Evolutionary conservation across 2,888 invertebrate genomes (phyloP), one percentile per base, ranked within the genome.

Genomic region (Tetragonula carbonaria): DNA sequence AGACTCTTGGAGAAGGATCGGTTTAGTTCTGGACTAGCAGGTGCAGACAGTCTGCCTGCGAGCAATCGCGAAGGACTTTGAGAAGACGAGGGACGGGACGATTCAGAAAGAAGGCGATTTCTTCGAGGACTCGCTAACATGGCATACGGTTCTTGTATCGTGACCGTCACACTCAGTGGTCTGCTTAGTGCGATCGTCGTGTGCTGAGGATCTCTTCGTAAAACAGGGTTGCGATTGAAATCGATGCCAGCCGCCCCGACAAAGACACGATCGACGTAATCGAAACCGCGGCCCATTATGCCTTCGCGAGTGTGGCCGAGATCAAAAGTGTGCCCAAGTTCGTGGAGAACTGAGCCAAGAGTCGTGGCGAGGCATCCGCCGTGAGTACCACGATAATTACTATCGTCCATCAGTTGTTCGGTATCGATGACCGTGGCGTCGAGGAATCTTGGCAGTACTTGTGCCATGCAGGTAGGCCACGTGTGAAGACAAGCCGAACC

Each of bases 251-350:
- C 96, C 23, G 96, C 96, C 6, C 96, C 95, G n/a, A 96, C 95
- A 92, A 98, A 98, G 57, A 98, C 97, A 80, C 97, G 96, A 92
- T 97, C 96, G 76, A 98, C 96, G 90, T 97, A 97, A 94, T 98
- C 98, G 93, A 98, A 98, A 65, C 98, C 98, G 93, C 97, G 96
- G 65, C 98, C 98, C 99, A 99, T 99, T 81, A 99, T 97, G 28
- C 99, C 99, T 89, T 97, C 96, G 90, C 96, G 96, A 0, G 98
- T 97, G 93, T 99, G 99, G 0, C 98, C 99, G 80, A 99, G 96
- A 95, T 99, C 98, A 94, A 99, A 98, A 0, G 98, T 98, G 94
- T 99, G 99, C 23, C 98, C 98, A 70, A 99, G 95, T 95, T 99
- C 99, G 94, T 99, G 99, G 63, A 98, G 97, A 14, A 98, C 97